phyloP scores from a whole-genome alignment of 2,113 vertebrate genomes.

The Rhinopomastus cyanomelas region DNA sequence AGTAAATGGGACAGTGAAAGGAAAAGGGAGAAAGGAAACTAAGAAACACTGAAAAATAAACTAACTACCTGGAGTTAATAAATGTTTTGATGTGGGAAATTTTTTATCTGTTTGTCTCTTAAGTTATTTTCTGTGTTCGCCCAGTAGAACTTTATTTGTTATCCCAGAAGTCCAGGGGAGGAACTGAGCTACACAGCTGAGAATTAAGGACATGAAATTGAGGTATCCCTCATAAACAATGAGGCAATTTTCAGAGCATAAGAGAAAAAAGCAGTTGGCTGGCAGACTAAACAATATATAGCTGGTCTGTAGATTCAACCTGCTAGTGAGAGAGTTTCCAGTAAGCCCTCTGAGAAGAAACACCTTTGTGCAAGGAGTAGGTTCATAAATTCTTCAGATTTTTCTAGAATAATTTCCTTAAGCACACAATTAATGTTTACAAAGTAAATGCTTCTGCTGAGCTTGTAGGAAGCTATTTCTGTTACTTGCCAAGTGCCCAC shows the following conservation, averaged over 20 bases:
- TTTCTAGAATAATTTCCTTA: neutral
- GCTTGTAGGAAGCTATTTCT: neutral
- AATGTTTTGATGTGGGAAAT: conserved; percentile 18
- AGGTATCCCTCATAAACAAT: neutral
- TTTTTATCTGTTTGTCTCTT: neutral
- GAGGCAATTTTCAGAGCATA: neutral
- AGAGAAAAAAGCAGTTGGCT: neutral
- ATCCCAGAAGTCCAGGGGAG: neutral
- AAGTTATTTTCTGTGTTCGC: neutral
- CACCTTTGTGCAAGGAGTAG: neutral
- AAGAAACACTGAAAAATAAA: neutral
- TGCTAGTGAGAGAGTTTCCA: neutral
- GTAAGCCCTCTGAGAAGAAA: neutral
- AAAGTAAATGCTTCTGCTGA: neutral
- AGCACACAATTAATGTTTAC: neutral
- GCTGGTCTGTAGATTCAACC: neutral
- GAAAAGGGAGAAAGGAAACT: neutral
- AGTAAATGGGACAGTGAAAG: neutral
- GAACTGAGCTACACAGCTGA: neutral
- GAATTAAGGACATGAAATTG: neutral
- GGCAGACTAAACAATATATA: neutral
- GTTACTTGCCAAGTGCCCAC: neutral
- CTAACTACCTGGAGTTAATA: neutral
- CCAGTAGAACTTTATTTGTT: neutral
- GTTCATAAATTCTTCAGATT: neutral